These are phyloP conservation scores for Athetis lepigone DNA, from an alignment of 2,888 invertebrate species.

Conservation along the genomic window DNA sequence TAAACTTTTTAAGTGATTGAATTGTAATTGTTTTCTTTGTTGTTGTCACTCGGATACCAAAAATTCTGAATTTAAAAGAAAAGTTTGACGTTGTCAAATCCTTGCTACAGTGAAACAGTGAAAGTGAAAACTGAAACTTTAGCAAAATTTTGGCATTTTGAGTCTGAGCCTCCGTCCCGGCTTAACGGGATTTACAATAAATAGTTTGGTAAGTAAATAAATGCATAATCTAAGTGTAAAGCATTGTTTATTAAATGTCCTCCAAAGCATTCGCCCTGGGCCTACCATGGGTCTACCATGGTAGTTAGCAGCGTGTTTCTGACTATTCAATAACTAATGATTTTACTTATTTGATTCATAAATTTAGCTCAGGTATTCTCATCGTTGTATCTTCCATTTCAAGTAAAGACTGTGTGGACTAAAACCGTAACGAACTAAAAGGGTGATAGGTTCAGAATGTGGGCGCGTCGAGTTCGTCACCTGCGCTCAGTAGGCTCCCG, in stretches of 20 bases:
- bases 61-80: constrained; percentile 34
- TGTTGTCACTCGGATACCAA: not conserved
- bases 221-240: not conserved
- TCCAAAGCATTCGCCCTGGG: not conserved
- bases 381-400: not conserved
- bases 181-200: not conserved
- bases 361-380: not conserved
- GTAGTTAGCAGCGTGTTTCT: too few relatives aligned
- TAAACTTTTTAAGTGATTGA: not conserved
- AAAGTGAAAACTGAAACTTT: constrained; percentile 2
- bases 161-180: not conserved
- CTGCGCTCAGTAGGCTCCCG: constrained; percentile 73
- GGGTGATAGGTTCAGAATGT: constrained; percentile 58
- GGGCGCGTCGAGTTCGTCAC: constrained; percentile 58
- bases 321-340: too few relatives aligned
- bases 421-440: not conserved
- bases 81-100: constrained; percentile 29
- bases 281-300: too few relatives aligned
- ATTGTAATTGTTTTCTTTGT: not conserved
- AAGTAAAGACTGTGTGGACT: not conserved
- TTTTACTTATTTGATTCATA: not conserved
- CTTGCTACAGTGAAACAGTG: constrained; percentile 5
- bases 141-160: constrained; percentile 16
- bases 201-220: constrained; percentile 18
- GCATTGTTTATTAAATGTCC: not conserved